Base-by-base conservation (phyloP, 2,888 invertebrate genomes). In the Heliconius charithonia region DNA sequence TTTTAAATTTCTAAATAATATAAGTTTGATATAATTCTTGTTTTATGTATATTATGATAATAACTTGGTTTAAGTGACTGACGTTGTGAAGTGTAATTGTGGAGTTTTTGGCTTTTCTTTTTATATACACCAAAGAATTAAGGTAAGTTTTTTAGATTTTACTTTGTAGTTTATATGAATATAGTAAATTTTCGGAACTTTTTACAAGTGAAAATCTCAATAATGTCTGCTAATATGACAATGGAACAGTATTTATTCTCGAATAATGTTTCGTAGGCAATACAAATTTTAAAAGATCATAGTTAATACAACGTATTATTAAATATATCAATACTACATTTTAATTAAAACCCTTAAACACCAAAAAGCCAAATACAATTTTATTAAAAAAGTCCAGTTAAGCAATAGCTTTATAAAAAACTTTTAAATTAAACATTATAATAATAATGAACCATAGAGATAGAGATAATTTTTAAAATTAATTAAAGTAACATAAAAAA, bases 71-170 rank as follows among this genome's bases (percentile, higher is more conserved):
- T 73, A 59, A 74, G 89, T 79, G 70, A 78, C 82, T 80, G 79
- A 80, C 82, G 70, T 62, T 81, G 82, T 82, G 83, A 77, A 82
- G 94, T 94, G 93, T 83, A 59, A 3, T 85, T 84, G 92, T 93
- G 93, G 92, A 90, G 91, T 92, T 91, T 88, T 85, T 82, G 81
- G 83, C 81, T 80, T 85, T 77, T 77, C 63, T 71, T 51, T 71
- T 29, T 22, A 27, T 86, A 65, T 65, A 89, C 91, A 91, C 93
- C 92, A 94, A 94, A 93, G 93, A 92, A 32, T 87, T 85, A 93
- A 94, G 94, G 94, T 94, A 85, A 86, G 90, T 89, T 83, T 45
- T 71, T 22, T 41, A 29, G 4, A 62, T 37, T n/a, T 56, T 66
- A 59, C 13, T 65, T 71, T 37, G 19, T 25, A 27, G 16, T 70